Base-by-base conservation (phyloP, 37 sponge, comb jelly and placozoan species). In the Mnemiopsis leidyi region DNA sequence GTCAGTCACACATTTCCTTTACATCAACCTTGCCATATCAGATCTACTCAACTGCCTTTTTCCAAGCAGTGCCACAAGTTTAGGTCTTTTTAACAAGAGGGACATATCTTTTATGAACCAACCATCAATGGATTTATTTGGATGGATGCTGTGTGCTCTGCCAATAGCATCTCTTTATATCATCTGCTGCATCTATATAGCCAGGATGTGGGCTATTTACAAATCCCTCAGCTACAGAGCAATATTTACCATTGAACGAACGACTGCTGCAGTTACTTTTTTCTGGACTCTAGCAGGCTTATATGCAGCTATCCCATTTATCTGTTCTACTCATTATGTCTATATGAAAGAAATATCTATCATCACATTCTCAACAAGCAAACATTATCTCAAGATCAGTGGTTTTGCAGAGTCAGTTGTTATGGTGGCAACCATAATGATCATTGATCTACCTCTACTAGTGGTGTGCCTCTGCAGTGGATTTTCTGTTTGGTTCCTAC, bases 401-500 rank as follows among this genome's bases (percentile, higher is more conserved):
- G 26, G 30, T 23, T 1, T 23, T 29, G 36, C 33, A 40, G 61
- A 85, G 26, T 36, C 24, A 2, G 0, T 39, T 0, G 36, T 85
- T 61, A 38, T 40, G 23, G 23, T 85, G 25, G 7, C 35, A 13
- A 85, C 90, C 0, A 61, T 85, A 23, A 25, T 3, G 5, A 40
- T 85, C 61, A 85, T 85, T 39, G 90, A 85, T 23, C 24, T 85
- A 28, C 90, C 90, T 39, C 32, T 85, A 0, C n/a, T 85, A 9
- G 61, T 85, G 25, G 90, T 85, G 39, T 40, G 90, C 48, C 9
- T 85, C 90, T 85, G 90, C 61, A 85, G 90, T 25, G 18, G 33
- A 3, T 38, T 85, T 25, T 85, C 90, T 39, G 61, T 85, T 40
- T 85, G 90, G 90, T 9, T 85, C 21, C 61, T 85, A 26, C 32